Evolutionary conservation across 2,888 invertebrate species (phyloP), one percentile per base, ranked within the genome.

Genomic region (Serrognathus titanus): DNA sequence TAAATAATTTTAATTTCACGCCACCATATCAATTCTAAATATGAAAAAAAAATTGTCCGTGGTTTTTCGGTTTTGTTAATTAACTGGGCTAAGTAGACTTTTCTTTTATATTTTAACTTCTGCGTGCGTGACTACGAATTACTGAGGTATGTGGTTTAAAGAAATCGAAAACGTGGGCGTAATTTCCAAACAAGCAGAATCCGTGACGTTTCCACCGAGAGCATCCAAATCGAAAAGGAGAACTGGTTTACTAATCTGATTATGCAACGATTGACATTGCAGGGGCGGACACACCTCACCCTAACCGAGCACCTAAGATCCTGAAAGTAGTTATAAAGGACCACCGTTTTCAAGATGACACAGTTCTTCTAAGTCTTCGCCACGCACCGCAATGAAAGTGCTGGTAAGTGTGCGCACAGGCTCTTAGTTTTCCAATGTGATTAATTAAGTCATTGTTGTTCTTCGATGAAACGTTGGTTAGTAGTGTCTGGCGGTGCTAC

Each of bases 201-300:
- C 45, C n/a, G 7, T 37, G 49, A 37, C 16, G 38, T 9, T 10
- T 38, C 13, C 9, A 11, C 13, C 36, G 31, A 36, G 16, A 37
- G 59, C 62, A 10, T 48, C 58, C 40, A 61, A 62, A 51, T 65
- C 53, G 51, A 60, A 60, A 58, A 59, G 53, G 39, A 47, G 58
- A 61, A 59, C 61, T 59, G 57, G 61, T 64, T 53, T 61, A 64
- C 57, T 61, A 57, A 61, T 59, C 59, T 61, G 35, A 48, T 63
- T 62, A 49, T 55, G 61, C 61, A 63, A 63, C 57, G 24, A 31
- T 56, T 58, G 58, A 60, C 59, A 63, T 59, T 59, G 60, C 55
- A 59, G 55, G 59, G 59, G 61, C 59, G 59, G 59, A 58, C 59
- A 58, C 58, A 40, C 57, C 60, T 62, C 59, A 57, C 60, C 63